Conservation (phyloP, 92 coral and sea anemone species). For the Galaxea fascicularis region DNA sequence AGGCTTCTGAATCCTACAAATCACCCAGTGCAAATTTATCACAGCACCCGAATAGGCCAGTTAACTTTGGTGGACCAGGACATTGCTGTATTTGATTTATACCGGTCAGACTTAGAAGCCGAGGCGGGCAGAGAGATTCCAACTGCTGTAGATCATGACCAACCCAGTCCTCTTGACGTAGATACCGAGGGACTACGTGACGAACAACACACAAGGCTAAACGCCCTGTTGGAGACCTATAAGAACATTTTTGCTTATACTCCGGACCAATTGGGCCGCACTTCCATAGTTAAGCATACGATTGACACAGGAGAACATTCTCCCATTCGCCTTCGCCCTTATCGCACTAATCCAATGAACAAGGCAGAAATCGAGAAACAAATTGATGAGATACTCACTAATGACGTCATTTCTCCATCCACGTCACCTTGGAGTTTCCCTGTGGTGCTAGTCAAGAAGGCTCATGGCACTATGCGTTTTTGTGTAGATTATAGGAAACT, state of each 20-base stretch:
- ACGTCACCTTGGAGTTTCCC: slow-evolving; percentile 68
- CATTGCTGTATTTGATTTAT: slow-evolving; percentile 2
- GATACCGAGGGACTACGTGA: not conserved
- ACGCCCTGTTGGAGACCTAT: slow-evolving; percentile 25
- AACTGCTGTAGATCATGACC: not conserved
- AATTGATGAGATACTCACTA: slow-evolving; percentile 53
- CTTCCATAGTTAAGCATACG: slow-evolving; percentile 58
- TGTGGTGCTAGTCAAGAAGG: slow-evolving; percentile 63
- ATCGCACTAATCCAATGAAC: slow-evolving; percentile 62
- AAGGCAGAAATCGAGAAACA: slow-evolving; percentile 53
- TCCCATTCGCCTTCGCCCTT: slow-evolving; percentile 65
- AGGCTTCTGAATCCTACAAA: slow-evolving; percentile 29
- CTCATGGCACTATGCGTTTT: slow-evolving; percentile 64
- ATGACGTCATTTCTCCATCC: slow-evolving; percentile 63
- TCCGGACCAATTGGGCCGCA: slow-evolving; percentile 56
- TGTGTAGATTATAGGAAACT: slow-evolving; percentile 61
- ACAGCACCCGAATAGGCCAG: not conserved
- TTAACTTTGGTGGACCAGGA: too few species aligned
- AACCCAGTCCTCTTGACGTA: not conserved
- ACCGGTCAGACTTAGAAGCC: not conserved
- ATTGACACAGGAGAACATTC: slow-evolving; percentile 58
- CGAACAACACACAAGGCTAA: not conserved
- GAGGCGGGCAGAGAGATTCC: slow-evolving; percentile 1
- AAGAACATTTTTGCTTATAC: slow-evolving; percentile 59
- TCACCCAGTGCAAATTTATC: slow-evolving; percentile 14